Base-by-base conservation (phyloP, 2,797 vertebrate species). In the Limnodromus scolopaceus region DNA sequence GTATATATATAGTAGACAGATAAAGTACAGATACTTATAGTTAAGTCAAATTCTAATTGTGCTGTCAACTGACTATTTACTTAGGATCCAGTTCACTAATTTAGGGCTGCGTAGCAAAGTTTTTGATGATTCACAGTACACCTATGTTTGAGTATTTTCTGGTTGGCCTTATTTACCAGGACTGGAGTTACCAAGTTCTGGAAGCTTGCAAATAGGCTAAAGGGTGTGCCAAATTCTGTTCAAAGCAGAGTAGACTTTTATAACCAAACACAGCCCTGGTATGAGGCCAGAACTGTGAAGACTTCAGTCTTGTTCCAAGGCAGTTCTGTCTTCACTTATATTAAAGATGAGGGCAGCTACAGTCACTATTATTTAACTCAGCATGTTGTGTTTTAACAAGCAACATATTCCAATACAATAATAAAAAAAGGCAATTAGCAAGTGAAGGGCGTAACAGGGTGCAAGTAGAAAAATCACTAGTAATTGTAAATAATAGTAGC, bases 381-480 rank as follows among this genome's bases (percentile, higher is more conserved):
- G 84, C 88, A 77, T 92, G 88, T 57, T 92, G 27, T 74, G 36
- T 89, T 96, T 87, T 96, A 95, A 93, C 3, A 4, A 93, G 72
- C 65, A 87, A 25, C 69, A 8, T 92, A 69, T 80, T 94, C 46
- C 45, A 75, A 18, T 88, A 22, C 41, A 54, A 46, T 77, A 77
- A 66, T 71, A 55, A 85, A 75, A 46, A 65, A 86, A n/a, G 23
- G 45, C 25, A 94, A 51, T 95, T 96, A 90, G 24, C 49, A 88
- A 87, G 74, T 39, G 74, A 93, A 81, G 46, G 20, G 39, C 36
- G 1, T 93, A 74, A 90, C 65, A 88, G 43, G 34, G 74, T 93
- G 72, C 83, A 95, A 95, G 70, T 22, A 95, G 83, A 92, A 96
- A 96, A 97, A 96, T 94, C 66, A 48, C 55, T 66, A 41, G 82